Evolutionary conservation across 2,797 vertebrate genomes (phyloP), one percentile per base, ranked within the genome.

Genomic region (Acipenser oxyrinchus): DNA sequence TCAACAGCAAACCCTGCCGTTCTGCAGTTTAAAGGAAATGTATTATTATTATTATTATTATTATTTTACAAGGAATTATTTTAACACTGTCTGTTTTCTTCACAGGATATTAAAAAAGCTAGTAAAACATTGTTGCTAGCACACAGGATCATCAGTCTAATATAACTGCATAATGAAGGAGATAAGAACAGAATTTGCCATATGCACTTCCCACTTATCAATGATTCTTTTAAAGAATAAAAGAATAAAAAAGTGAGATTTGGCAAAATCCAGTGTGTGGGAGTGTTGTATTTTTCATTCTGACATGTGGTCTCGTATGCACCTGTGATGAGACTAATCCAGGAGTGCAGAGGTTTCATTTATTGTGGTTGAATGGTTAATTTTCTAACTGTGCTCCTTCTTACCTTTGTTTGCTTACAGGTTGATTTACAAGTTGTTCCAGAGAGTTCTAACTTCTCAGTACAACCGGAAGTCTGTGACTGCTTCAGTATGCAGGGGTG

Each of bases 401-500:
- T 86, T 89, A 97, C 92, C 91, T 91, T 90, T 81, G 69, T 4
- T 71, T 82, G 81, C 80, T 85, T 86, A 78, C 66, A 48, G 62
- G 80, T 82, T 76, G 72, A 85, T 80, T 75, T 80, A 79, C 64
- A 65, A 77, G 81, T 76, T 76, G 85, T 81, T 83, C 87, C 75
- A 70, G 78, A 77, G 77, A 81, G 76, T 81, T 73, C 78, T 75
- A 83, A 78, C 83, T 73, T 59, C 72, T 87, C 80, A 81, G 79
- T 77, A 73, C 81, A 79, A 74, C 78, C 79, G 82, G 88, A 79
- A 79, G 75, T 78, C 68, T 84, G 85, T 77, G 79, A 80, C 68
- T 77, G 70, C 82, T 82, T 95, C 89, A 95, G 81, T 82, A 89
- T 73, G 80, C 77, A 85, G 84, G 88, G 77, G 66, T 87, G 82